phyloP scores from a whole-genome alignment of 2,113 vertebrate species.

The Mobula hypostoma region DNA sequence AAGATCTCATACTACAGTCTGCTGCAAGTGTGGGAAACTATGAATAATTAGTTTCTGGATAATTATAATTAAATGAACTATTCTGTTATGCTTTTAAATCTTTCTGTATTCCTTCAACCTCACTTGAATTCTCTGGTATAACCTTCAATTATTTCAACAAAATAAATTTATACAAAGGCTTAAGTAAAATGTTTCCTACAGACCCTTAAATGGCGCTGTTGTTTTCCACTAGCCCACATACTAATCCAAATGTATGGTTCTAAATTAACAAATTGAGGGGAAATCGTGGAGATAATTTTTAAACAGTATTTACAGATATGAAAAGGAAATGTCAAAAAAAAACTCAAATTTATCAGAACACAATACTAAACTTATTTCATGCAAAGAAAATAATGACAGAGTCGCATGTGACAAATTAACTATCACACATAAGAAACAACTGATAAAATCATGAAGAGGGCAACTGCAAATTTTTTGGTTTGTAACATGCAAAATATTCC shows the following conservation, averaged over 20 bases:
- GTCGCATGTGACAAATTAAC: not conserved
- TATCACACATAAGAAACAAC: not conserved
- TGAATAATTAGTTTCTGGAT: not conserved
- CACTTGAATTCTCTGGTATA: not conserved
- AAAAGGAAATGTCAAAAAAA: not conserved
- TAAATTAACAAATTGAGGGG: not conserved
- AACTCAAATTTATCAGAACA: not conserved
- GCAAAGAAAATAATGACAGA: not conserved
- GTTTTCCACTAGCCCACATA: not conserved
- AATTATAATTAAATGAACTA: constrained; percentile 5
- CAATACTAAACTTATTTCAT: not conserved
- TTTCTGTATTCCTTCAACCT: not conserved
- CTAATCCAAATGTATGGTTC: not conserved
- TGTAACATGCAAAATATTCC: not conserved
- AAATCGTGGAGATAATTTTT: not conserved
- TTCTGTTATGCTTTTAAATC: not conserved
- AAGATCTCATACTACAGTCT: not conserved
- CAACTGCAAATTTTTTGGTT: not conserved
- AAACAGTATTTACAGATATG: not conserved
- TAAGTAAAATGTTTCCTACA: not conserved
- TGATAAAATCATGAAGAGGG: not conserved
- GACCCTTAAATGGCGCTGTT: not conserved
- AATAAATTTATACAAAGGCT: not conserved
- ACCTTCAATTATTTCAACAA: constrained; percentile 10
- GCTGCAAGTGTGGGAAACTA: not conserved